These are phyloP conservation scores for Anabacerthia variegaticeps DNA, from an alignment of 2,797 vertebrate species.

Conservation along the genomic window DNA sequence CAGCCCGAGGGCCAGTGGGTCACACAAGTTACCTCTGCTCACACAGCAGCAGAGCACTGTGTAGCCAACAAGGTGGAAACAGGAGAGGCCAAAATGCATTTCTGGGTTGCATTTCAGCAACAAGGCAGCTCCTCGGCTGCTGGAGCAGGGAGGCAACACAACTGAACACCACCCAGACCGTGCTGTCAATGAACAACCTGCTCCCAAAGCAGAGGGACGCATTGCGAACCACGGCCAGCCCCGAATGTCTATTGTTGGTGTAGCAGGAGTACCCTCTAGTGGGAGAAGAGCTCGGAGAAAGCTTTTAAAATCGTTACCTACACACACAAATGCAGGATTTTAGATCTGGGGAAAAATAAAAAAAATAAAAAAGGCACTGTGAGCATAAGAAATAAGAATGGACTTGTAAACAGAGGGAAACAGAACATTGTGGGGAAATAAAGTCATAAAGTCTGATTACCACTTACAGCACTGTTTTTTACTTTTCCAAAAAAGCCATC, in stretches of 20 bases:
- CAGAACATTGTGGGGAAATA: background rate
- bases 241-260: background rate
- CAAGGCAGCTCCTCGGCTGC: background rate
- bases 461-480: background rate
- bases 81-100: background rate
- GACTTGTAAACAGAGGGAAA: background rate
- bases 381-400: background rate
- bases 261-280: conserved; percentile 64
- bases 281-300: conserved; percentile 11
- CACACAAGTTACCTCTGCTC: background rate
- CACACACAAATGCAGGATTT: background rate
- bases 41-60: background rate
- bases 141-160: background rate
- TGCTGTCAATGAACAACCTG: background rate
- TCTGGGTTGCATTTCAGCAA: background rate
- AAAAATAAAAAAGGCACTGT: background rate
- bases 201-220: background rate
- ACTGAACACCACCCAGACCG: background rate
- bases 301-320: background rate
- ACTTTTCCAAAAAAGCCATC: background rate
- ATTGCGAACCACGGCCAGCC: background rate
- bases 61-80: background rate
- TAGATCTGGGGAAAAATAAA: background rate
- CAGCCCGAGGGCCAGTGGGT: background rate
- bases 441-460: background rate